Conservation (phyloP, 2,797 vertebrate species). For the Enteromius anoplus region DNA sequence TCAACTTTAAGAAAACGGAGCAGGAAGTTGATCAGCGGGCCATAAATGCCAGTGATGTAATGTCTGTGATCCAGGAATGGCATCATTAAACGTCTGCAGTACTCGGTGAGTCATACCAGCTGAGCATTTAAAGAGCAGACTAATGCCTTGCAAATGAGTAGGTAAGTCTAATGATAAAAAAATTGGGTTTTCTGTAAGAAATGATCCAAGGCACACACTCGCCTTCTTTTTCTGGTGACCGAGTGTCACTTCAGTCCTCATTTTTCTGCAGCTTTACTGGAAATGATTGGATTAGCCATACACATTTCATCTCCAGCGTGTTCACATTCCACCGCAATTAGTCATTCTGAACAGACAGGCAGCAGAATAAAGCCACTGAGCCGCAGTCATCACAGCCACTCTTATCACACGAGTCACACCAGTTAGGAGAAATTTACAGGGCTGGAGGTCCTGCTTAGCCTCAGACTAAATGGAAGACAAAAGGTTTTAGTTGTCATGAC, state of each 20-base stretch:
- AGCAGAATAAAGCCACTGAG: slow-evolving; percentile 66
- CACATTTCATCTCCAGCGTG: slow-evolving; percentile 70
- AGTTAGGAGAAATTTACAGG: slow-evolving; percentile 60
- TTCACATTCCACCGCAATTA: slow-evolving; percentile 74
- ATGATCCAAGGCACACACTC: slow-evolving; percentile 46
- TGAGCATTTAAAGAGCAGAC: slow-evolving; percentile 46
- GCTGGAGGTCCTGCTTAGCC: slow-evolving; percentile 62
- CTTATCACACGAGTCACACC: slow-evolving; percentile 71
- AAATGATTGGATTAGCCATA: slow-evolving; percentile 72
- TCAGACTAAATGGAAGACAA: slow-evolving; percentile 71
- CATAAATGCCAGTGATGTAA: slow-evolving; percentile 38
- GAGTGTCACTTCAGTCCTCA: slow-evolving; percentile 60
- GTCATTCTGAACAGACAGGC: slow-evolving; percentile 70
- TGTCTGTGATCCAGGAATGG: not conserved
- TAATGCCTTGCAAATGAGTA: slow-evolving; percentile 52
- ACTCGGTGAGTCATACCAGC: slow-evolving; percentile 12
- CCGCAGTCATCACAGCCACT: slow-evolving; percentile 61
- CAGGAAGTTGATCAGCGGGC: not conserved
- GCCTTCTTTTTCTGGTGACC: slow-evolving; percentile 56
- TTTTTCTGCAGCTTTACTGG: slow-evolving; percentile 64
- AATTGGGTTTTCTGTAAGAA: slow-evolving; percentile 49
- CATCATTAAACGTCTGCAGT: slow-evolving; percentile 36
- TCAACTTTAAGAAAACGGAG: not conserved
- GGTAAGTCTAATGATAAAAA: slow-evolving; percentile 54
- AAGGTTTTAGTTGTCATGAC: slow-evolving; percentile 71